phyloP scores from a whole-genome alignment of 2,888 invertebrate species.

The Adelognathus sp. region DNA sequence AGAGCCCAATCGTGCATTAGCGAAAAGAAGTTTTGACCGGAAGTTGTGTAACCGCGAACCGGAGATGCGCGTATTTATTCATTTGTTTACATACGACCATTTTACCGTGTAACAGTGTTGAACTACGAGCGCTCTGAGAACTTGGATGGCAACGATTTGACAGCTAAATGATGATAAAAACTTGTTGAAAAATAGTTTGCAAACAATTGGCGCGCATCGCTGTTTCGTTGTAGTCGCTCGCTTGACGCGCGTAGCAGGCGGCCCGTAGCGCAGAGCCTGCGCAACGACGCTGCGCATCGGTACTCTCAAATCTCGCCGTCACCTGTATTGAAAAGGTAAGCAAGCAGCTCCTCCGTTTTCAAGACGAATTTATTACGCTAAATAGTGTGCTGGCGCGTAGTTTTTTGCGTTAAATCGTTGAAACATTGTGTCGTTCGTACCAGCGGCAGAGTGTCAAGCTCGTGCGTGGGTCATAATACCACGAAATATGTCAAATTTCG shows the following conservation, averaged over 20 bases:
- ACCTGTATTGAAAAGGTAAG: conserved; percentile 84
- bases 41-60: conserved; percentile 54
- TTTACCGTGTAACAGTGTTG: neutral
- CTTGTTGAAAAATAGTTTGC: neutral
- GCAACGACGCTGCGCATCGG: conserved; percentile 79
- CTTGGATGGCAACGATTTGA: neutral
- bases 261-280: conserved; percentile 67
- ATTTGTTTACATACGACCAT: neutral
- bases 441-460: conserved; percentile 68
- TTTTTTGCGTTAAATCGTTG: neutral
- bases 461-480: conserved; percentile 34
- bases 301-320: conserved; percentile 82
- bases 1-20: neutral
- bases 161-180: neutral
- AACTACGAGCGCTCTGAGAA: neutral
- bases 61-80: conserved; percentile 51
- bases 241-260: conserved; percentile 62
- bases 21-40: conserved; percentile 55
- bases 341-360: conserved; percentile 71
- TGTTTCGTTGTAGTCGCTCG: conserved; percentile 40
- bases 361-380: conserved; percentile 60
- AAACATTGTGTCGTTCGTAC: neutral
- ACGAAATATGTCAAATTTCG: conserved; percentile 68
- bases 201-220: conserved; percentile 32
- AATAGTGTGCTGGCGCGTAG: conserved; percentile 20